These are phyloP conservation scores for Trichomalopsis sarcophagae DNA, from an alignment of 1,140 invertebrate genomes.

Conservation along the genomic window DNA sequence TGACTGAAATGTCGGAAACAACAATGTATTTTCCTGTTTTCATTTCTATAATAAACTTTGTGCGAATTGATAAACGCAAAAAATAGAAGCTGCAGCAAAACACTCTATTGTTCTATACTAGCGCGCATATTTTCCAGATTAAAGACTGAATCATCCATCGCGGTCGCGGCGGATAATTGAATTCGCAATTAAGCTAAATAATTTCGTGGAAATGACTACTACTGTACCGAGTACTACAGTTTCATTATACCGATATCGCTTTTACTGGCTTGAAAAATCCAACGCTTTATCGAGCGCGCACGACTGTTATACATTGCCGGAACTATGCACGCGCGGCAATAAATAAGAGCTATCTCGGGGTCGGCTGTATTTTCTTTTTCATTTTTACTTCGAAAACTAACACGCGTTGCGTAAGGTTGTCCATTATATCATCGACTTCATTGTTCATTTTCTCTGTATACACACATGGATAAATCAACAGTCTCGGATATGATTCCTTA, in stretches of 20 bases:
- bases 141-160: conserved; percentile 19
- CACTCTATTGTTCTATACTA: too few relatives aligned
- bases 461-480: too few relatives aligned
- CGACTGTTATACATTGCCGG: not conserved
- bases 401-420: not conserved
- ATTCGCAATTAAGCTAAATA: conserved; percentile 30
- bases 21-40: too few relatives aligned
- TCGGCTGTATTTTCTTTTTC: not conserved
- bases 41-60: too few relatives aligned
- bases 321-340: not conserved
- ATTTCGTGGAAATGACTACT: conserved; percentile 26
- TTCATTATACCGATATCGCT: not conserved
- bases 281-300: conserved; percentile 12
- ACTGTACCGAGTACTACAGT: not conserved
- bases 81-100: too few relatives aligned
- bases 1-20: too few relatives aligned
- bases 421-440: too few relatives aligned
- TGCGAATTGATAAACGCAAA: too few relatives aligned
- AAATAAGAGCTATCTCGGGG: conserved; percentile 9
- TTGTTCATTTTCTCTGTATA: not conserved
- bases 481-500: too few relatives aligned
- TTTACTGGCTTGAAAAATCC: not conserved
- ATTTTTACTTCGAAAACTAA: not conserved
- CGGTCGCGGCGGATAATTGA: not conserved
- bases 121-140: not conserved